phyloP scores from a whole-genome alignment of 2,113 vertebrate genomes.

The Charina bottae region DNA sequence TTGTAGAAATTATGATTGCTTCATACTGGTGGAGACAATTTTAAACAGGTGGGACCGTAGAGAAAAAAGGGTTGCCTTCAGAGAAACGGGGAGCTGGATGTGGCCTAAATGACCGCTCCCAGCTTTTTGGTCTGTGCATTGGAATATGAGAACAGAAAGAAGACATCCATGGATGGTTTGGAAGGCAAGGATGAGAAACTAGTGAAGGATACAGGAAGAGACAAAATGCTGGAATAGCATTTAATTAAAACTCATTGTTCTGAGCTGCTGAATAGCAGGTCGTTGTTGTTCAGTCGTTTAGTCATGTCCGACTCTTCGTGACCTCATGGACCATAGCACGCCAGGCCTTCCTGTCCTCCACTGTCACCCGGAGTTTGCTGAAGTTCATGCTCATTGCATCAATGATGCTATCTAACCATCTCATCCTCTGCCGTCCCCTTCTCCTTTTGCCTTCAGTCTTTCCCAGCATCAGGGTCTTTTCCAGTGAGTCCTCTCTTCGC shows the following conservation, averaged over 20 bases:
- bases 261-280: too few species aligned
- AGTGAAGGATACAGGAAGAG: not conserved
- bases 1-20: not conserved
- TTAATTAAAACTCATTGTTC: not conserved
- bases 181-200: not conserved
- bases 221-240: not conserved
- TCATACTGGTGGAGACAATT: not conserved
- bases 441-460: too few species aligned
- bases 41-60: not conserved
- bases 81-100: not conserved
- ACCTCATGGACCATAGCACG: too few species aligned
- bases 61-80: not conserved
- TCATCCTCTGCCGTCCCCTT: too few species aligned
- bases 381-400: too few species aligned
- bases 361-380: too few species aligned
- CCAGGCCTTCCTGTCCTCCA: too few species aligned
- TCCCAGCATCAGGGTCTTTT: too few species aligned
- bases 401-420: too few species aligned
- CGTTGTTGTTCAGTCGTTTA: too few species aligned
- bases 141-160: not conserved
- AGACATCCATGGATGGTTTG: not conserved
- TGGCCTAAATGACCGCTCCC: not conserved
- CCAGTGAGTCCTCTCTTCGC: too few species aligned
- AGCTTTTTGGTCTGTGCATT: not conserved
- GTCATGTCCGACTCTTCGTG: too few species aligned